These are phyloP conservation scores for Leptodirus hochenwartii DNA, from an alignment of 2,888 invertebrate genomes.

Conservation along the genomic window DNA sequence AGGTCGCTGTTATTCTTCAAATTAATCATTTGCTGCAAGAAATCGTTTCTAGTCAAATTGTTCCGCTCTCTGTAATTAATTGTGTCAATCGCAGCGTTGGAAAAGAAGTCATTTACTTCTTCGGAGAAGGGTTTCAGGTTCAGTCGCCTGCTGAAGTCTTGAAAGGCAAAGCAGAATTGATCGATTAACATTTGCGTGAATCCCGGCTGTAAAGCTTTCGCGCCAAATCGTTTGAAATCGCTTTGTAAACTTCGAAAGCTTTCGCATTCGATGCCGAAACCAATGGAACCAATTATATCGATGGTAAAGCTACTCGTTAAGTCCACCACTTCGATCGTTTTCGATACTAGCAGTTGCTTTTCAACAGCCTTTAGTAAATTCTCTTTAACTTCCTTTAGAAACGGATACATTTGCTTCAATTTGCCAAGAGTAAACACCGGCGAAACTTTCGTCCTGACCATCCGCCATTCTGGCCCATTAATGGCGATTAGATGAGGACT, in stretches of 20 bases:
- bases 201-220: constrained; percentile 9
- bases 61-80: constrained; percentile 28
- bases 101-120: constrained; percentile 26
- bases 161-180: constrained; percentile 10
- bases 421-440: constrained; percentile 14
- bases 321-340: constrained; percentile 19
- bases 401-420: constrained; percentile 13
- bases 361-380: constrained; percentile 8
- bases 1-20: constrained; percentile 19
- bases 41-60: constrained; percentile 30
- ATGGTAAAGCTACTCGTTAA: constrained; percentile 34
- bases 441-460: constrained; percentile 10
- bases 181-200: constrained; percentile 8
- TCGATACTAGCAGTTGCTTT: constrained; percentile 1
- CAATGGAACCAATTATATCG: constrained; percentile 37
- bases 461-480: constrained; percentile 37
- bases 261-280: constrained; percentile 39
- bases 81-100: constrained; percentile 25
- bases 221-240: constrained; percentile 24
- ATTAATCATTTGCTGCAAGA: constrained; percentile 32
- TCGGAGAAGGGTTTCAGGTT: constrained; percentile 14
- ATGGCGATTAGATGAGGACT: constrained; percentile 36
- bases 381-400: constrained; percentile 8
- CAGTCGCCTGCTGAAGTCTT: constrained; percentile 13
- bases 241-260: constrained; percentile 32